Percentiles rank a stretch among this genome's conserved stretches.
Conservation (phyloP, 2,888 invertebrate genomes). For the Coenonympha arcania region DNA sequence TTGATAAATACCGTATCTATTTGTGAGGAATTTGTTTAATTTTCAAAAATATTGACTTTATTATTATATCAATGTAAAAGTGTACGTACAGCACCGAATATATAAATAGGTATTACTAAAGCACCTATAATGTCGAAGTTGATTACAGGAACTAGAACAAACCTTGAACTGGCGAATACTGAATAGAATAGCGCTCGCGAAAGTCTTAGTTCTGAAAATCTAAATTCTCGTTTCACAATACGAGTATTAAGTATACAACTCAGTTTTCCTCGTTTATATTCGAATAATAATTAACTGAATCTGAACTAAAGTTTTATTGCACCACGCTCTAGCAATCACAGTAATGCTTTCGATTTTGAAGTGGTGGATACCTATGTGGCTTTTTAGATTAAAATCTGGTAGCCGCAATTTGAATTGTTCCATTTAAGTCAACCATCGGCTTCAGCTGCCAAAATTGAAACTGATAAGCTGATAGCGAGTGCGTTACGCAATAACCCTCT, state of each 20-base stretch:
- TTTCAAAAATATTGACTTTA: too few relatives aligned
- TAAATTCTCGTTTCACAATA: background rate
- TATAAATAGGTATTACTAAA: too few relatives aligned
- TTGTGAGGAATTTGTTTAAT: too few relatives aligned
- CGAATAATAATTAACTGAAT: background rate
- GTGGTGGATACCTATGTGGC: background rate
- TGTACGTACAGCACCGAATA: too few relatives aligned
- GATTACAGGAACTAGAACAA: too few relatives aligned
- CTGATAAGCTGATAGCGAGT: background rate
- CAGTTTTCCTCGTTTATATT: conserved; percentile 1
- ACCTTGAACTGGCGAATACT: too few relatives aligned
- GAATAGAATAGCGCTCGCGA: background rate
- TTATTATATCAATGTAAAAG: too few relatives aligned
- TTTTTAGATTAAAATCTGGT: background rate
- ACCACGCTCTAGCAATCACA: background rate
- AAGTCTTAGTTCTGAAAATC: background rate
- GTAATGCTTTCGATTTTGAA: background rate
- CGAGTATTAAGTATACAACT: background rate
- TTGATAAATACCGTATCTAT: too few relatives aligned
- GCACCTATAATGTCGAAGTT: too few relatives aligned
- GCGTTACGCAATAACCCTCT: background rate
- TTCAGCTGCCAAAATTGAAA: background rate
- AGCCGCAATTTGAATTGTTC: background rate
- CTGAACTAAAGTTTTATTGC: background rate
- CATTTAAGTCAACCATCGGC: background rate